Percentiles rank a stretch among this genome's conserved stretches.
Conservation (phyloP, 2,888 invertebrate genomes). For the Metacarcinus magister region DNA sequence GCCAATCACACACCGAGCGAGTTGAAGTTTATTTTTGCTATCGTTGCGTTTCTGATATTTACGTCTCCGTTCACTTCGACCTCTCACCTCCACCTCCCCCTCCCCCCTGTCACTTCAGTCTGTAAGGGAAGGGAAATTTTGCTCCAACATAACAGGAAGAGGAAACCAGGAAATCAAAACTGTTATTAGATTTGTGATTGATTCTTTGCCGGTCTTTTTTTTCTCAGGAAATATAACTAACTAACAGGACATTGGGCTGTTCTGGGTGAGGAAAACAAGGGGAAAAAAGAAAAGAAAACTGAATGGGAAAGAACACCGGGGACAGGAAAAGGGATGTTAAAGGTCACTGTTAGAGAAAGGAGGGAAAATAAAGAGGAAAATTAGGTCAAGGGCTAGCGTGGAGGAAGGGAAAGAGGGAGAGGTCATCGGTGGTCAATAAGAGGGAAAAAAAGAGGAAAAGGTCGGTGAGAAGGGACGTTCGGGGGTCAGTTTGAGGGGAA, state of each 20-base stretch:
- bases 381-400: neutral
- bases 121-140: neutral
- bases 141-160: neutral
- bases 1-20: neutral
- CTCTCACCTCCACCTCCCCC: neutral
- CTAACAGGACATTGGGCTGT: neutral
- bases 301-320: neutral
- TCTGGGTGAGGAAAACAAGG: neutral
- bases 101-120: neutral
- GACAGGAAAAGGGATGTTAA: neutral
- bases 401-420: neutral
- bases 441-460: neutral
- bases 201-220: too few relatives aligned
- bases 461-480: neutral
- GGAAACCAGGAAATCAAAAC: neutral
- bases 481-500: neutral
- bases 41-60: neutral
- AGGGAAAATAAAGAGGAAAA: neutral
- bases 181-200: too few relatives aligned
- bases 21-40: neutral
- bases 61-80: neutral
- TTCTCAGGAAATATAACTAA: neutral
- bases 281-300: neutral
- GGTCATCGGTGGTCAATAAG: neutral
- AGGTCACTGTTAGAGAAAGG: neutral